These are phyloP conservation scores for Meles meles DNA, from an alignment of 2,113 vertebrate species.

Conservation along the genomic window DNA sequence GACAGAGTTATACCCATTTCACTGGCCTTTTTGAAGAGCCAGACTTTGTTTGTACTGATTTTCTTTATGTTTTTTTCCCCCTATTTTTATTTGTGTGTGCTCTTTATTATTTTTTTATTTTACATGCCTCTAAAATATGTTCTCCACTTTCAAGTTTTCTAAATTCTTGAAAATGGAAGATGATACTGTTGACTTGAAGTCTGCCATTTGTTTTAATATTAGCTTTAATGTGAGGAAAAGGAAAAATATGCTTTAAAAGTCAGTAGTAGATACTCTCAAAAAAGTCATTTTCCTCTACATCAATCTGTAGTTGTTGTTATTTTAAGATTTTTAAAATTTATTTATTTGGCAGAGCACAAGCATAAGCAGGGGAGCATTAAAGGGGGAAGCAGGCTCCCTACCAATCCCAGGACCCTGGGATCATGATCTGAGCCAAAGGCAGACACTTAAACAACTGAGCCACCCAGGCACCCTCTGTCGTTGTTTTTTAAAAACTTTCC, in stretches of 20 bases:
- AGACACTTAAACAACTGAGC: not conserved
- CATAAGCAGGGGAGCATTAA: not conserved
- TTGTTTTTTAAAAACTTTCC: not conserved
- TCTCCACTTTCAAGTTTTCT: not conserved
- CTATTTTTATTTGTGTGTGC: not conserved
- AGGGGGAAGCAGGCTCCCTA: not conserved
- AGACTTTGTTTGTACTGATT: not conserved
- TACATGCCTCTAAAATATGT: not conserved
- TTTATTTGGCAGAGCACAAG: not conserved
- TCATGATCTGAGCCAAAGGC: not conserved
- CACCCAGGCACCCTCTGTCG: not conserved
- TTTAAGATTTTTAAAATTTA: not conserved
- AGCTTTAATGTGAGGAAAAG: not conserved
- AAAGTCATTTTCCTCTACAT: not conserved
- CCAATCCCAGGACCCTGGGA: not conserved
- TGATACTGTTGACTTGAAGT: not conserved
- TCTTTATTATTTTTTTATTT: not conserved
- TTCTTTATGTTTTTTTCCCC: not conserved
- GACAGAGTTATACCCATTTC: not conserved
- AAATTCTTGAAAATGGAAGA: not conserved
- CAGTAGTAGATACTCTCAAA: not conserved
- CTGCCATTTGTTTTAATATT: not conserved
- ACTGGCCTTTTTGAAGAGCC: not conserved
- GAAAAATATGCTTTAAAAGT: not conserved
- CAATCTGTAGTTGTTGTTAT: not conserved